Evolutionary conservation across 2,113 vertebrate genomes (phyloP), one percentile per base, ranked within the genome.

Genomic region (Sciurus niger): DNA sequence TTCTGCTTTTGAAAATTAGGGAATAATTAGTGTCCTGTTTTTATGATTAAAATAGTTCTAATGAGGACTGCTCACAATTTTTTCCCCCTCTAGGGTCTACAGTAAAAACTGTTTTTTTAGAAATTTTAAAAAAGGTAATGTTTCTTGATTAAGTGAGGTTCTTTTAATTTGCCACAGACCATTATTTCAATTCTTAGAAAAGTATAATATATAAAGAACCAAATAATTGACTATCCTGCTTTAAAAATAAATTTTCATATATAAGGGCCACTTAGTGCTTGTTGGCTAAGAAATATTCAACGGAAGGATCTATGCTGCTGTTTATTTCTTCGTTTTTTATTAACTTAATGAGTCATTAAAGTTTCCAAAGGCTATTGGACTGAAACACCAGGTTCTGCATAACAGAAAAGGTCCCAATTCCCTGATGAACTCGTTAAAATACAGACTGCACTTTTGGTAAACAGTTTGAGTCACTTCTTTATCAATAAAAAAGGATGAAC

Each of bases 241-340:
- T 89, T 90, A 22, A 85, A 94, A 95, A 94, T 63, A 9, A 92
- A 17, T 85, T 90, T 85, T 93, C 40, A 73, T 30, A 4, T 58
- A 77, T 76, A 32, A 95, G 20, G 25, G 60, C 1, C 16, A 90
- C 3, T 79, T 88, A 28, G 37, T 46, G 72, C 85, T 80, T 40
- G 34, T 77, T 92, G 25, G 25, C 6, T 91, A 78, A 83, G 40
- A 72, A 73, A 93, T 37, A 96, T 17, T 67, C 60, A 85, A 77
- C 16, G 8, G 30, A 86, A 93, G 6, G 72, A 84, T 86, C 32
- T n/a, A 6, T n/a, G 40, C 4, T 94, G 68, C 28, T 77, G 6
- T 77, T 86, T 79, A 87, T 51, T 86, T 70, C 18, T 95, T 90
- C 53, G n/a, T 37, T 79, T 95, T 80, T 76, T 63, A 80, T 70